These are phyloP conservation scores for Epinotia ramella DNA, from an alignment of 2,888 invertebrate species.

Conservation along the genomic window DNA sequence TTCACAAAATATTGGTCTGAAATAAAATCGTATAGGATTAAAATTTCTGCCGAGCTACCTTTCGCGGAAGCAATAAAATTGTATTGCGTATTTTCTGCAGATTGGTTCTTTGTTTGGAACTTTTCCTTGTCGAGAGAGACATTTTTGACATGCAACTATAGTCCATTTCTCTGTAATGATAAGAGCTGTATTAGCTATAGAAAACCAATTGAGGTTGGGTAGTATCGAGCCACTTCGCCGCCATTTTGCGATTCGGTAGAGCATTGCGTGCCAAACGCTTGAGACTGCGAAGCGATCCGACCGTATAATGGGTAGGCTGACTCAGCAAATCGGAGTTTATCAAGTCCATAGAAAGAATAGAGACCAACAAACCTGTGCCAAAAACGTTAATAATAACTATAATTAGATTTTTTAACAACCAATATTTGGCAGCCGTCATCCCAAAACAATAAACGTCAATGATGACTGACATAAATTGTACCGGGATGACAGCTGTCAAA, in stretches of 20 bases:
- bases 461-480: no score
- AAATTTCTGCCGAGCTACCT: slow-evolving; percentile 31
- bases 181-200: slow-evolving; percentile 27
- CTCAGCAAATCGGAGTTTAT: slow-evolving; percentile 35
- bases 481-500: no score
- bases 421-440: no score
- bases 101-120: slow-evolving; percentile 42
- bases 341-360: slow-evolving; percentile 13
- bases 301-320: slow-evolving; percentile 41
- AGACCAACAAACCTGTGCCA: slow-evolving; percentile 7
- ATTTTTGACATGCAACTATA: slow-evolving; percentile 26
- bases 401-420: no score
- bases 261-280: slow-evolving; percentile 44
- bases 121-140: slow-evolving; percentile 35
- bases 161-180: slow-evolving; percentile 22
- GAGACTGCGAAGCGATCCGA: slow-evolving; percentile 37
- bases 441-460: no score
- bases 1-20: slow-evolving; percentile 22
- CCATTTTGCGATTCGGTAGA: slow-evolving; percentile 41
- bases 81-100: slow-evolving; percentile 41
- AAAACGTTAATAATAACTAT: no score
- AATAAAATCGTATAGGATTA: slow-evolving; percentile 40
- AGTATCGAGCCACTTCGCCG: slow-evolving; percentile 27
- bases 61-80: slow-evolving; percentile 36
- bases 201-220: slow-evolving; percentile 16